Base-by-base conservation (phyloP, 2,888 invertebrate species). In the Drosophila borealis region DNA sequence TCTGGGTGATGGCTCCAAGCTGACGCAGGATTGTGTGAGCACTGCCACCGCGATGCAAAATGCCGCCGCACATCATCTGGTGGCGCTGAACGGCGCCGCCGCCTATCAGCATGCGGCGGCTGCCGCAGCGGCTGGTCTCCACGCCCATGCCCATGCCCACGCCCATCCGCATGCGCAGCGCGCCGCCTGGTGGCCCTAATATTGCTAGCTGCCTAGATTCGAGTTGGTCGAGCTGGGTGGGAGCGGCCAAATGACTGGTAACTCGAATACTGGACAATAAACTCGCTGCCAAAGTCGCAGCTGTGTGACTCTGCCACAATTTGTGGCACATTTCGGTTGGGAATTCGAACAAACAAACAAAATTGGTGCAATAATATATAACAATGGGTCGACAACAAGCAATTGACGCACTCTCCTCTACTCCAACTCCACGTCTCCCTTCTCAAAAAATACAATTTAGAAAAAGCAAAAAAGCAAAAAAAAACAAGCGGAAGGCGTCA, bases 1-100 rank as follows among this genome's bases (percentile, higher is more conserved):
- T 88, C 93, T 96, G 11, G 94, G 94, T 9, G 94, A 94, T 56
- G 93, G 90, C 39, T 81, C 88, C 39, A 90, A 90, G 61, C 59
- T 91, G 60, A 93, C 94, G 2, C 94, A 94, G 49, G 94, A 94
- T 0, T 91, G 92, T 29, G 93, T 92, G 0, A 87, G 81, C 54
- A 89, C 91, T 0, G 90, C 92, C 13, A 93, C 94, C 0, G 93
- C 94, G 2, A 91, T 85, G 91, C 92, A 92, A 55, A 92, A 92
- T 78, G 85, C 91, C 10, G 92, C 85, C 6, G 90, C 91, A 3
- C 85, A 85, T 48, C 85, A 89, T 44, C 34, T 85, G 74, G 85
- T 89, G 21, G 84, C 89, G 0, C 17, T 85, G 1, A 85, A 85
- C 9, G 85, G 89, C 0, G 89, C 91, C 25, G 89, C 91, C 2